Percentiles rank a stretch among this genome's conserved stretches.
Evolutionary conservation across 2,888 invertebrate species (phyloP).

Genomic region (Lottia scabra): DNA sequence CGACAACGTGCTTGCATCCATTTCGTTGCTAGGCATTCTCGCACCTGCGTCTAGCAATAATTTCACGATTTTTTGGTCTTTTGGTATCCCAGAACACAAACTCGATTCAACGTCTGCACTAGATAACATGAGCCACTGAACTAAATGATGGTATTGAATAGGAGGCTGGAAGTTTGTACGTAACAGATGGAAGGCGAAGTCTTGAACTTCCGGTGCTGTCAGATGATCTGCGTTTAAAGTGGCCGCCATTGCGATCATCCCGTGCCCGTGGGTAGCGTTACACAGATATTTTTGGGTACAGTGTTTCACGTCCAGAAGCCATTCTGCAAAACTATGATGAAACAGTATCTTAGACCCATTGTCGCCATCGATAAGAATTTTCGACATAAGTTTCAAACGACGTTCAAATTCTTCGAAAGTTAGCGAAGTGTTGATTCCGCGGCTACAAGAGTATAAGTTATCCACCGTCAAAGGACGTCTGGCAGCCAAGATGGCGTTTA

Average conservation of each 20-base stretch:
- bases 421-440: constrained; percentile 83
- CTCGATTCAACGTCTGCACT: constrained; percentile 64
- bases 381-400: constrained; percentile 56
- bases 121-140: constrained; percentile 79
- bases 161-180: constrained; percentile 62
- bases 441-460: constrained; percentile 86
- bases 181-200: constrained; percentile 72
- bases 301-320: constrained; percentile 97
- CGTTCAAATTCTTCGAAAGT: constrained; percentile 58
- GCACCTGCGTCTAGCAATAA: constrained; percentile 92
- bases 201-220: constrained; percentile 69
- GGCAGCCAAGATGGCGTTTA: constrained; percentile 89
- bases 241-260: constrained; percentile 74
- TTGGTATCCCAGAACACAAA: constrained; percentile 57
- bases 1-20: constrained; percentile 72
- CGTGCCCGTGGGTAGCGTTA: constrained; percentile 83
- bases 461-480: constrained; percentile 78
- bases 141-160: constrained; percentile 74
- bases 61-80: constrained; percentile 71
- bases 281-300: constrained; percentile 93
- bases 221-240: constrained; percentile 73
- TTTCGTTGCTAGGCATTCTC: constrained; percentile 88
- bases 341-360: constrained; percentile 78
- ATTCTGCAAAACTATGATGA: constrained; percentile 94
- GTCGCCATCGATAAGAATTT: constrained; percentile 80